Evolutionary conservation across 1,140 invertebrate genomes (phyloP), one percentile per base, ranked within the genome.

Genomic region (Wasmannia auropunctata): DNA sequence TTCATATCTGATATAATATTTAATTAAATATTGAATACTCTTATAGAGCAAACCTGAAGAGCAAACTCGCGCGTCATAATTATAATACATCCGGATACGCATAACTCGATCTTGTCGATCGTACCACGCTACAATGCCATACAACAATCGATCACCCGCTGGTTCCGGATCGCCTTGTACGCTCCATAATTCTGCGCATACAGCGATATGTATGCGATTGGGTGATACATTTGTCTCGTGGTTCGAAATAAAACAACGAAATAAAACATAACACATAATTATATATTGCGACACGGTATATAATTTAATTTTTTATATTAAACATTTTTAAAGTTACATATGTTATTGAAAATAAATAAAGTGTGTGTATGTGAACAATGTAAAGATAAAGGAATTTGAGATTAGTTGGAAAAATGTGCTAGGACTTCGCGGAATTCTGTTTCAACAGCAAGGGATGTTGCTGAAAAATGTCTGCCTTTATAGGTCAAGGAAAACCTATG

Each of bases 71-170:
- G 6, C n/a, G 34, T 58, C 37, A 58, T 40, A 37, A 34, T 60
- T 76, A 60, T 28, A 37, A 76, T 60, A 28, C 22, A 40, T 76
- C 34, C 74, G 74, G 34, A 25, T 76, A 62, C 16, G 16, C 34
- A 76, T 76, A 76, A 58, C 49, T 76, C 37, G 72, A 37, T 62
- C 37, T 76, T 62, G 74, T 76, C 74, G 51, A 58, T 75, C 34
- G 37, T 76, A 62, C 49, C 37, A 28, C 6, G 54, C 22, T 56
- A 28, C 74, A 43, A 76, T 62, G 54, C 74, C 54, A 28, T 43
- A 62, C n/a, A 62, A 76, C 74, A 76, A 76, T 76, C 54, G 74
- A 76, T 76, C 34, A 37, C 5, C 10, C 37, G 74, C 56, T 76
- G 62, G 34, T 76, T 76, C 54, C 54, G 54, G 22, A 60, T 76